phyloP scores from a whole-genome alignment of 2,797 vertebrate species.

The Microctenopoma steveboyesi region DNA sequence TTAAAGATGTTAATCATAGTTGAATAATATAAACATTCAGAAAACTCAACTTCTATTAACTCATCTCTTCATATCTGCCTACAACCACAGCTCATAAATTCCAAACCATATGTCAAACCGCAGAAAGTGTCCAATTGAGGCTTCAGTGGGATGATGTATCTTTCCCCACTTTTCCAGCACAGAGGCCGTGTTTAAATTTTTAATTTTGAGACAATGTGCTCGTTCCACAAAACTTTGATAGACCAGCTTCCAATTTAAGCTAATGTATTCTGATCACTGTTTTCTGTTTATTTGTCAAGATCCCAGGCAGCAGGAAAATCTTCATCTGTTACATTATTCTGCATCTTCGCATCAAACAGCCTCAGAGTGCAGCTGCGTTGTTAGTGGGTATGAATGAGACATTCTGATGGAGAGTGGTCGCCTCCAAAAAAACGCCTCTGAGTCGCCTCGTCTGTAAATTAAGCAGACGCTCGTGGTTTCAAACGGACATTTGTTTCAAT shows the following conservation, averaged over 20 bases:
- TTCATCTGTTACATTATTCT: conserved; percentile 30
- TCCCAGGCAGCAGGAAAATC: conserved; percentile 26
- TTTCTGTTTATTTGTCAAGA: conserved; percentile 49
- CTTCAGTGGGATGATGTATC: conserved; percentile 1
- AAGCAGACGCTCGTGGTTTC: conserved; percentile 57
- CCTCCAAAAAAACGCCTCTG: conserved; percentile 35
- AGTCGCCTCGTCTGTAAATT: conserved; percentile 53
- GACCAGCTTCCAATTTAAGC: conserved; percentile 44
- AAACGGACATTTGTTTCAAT: conserved; percentile 66
- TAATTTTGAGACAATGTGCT: conserved; percentile 20
- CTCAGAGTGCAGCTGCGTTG: conserved; percentile 23
- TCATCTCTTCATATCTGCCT: too few relatives aligned
- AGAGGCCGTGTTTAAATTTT: not conserved
- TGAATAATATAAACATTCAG: not conserved
- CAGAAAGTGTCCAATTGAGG: not conserved
- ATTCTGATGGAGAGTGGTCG: conserved; percentile 37
- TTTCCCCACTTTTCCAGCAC: not conserved
- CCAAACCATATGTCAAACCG: not conserved
- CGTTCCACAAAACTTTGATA: conserved; percentile 9
- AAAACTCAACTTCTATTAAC: not conserved
- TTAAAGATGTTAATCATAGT: too few relatives aligned
- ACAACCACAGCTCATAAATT: not conserved
- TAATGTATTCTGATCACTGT: conserved; percentile 44
- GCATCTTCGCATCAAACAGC: conserved; percentile 11
- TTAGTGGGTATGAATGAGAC: conserved; percentile 40